These are phyloP conservation scores for Melangyna quadrimaculata DNA, from an alignment of 2,888 invertebrate species.

Conservation along the genomic window DNA sequence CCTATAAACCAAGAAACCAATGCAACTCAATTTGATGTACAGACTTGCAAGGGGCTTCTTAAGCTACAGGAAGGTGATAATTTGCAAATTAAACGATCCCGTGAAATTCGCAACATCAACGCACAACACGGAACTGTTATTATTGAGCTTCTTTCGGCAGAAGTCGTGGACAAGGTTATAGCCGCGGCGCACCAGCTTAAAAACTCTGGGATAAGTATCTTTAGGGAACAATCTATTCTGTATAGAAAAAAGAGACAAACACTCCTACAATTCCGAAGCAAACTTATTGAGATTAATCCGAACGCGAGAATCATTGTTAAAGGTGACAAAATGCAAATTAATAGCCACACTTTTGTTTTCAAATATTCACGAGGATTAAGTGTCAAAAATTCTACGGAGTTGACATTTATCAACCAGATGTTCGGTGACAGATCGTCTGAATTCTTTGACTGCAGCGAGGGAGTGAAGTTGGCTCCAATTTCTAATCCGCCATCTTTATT, in stretches of 20 bases:
- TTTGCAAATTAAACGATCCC: not conserved
- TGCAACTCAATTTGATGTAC: not conserved
- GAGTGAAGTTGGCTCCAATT: not conserved
- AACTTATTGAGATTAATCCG: not conserved
- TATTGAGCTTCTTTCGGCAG: not conserved
- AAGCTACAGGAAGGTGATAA: not conserved
- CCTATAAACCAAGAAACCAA: not conserved
- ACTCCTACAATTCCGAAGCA: not conserved
- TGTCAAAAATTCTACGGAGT: not conserved
- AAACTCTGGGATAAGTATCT: too few relatives aligned
- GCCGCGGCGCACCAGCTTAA: too few relatives aligned
- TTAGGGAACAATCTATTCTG: not conserved
- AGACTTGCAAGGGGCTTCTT: not conserved
- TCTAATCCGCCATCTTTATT: not conserved
- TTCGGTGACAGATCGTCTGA: too few relatives aligned
- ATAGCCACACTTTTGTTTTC: not conserved
- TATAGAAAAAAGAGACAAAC: too few relatives aligned
- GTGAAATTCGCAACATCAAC: not conserved
- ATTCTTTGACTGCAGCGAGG: not conserved
- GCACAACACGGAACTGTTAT: not conserved
- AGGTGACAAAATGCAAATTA: not conserved
- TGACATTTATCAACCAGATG: not conserved
- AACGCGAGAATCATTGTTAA: not conserved
- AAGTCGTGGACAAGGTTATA: not conserved
- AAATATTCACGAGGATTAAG: not conserved